Percentiles rank a stretch among this genome's conserved stretches.
Evolutionary conservation across 2,888 invertebrate species (phyloP).

Genomic region (Rhyacophila evoluta): DNA sequence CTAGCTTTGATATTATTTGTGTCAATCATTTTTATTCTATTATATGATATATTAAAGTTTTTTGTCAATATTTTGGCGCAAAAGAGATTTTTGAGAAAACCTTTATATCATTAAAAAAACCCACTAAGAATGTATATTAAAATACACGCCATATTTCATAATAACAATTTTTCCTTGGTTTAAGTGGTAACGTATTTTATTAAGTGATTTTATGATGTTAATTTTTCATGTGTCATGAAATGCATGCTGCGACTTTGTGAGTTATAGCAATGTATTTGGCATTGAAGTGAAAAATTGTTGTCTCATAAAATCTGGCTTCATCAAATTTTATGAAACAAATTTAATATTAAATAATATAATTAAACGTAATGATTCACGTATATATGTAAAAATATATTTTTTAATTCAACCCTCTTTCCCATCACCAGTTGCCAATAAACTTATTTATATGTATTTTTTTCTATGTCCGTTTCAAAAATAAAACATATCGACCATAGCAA

Average conservation of each 20-base stretch:
- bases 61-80: not conserved
- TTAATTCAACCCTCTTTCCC: no score
- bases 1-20: no score
- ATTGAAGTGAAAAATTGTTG: not conserved
- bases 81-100: not conserved
- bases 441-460: no score
- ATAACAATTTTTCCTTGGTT: not conserved
- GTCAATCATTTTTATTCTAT: no score
- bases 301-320: not conserved
- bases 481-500: no score
- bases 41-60: no score
- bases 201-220: conserved; percentile 12
- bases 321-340: not conserved
- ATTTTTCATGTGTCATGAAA: conserved; percentile 12
- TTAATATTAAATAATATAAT: no score
- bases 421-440: no score
- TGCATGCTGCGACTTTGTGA: not conserved
- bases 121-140: not conserved
- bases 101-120: not conserved
- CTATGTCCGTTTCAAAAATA: no score
- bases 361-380: no score
- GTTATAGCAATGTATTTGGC: not conserved
- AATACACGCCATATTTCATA: conserved; percentile 6
- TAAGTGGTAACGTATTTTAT: conserved; percentile 15
- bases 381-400: no score